Percentiles rank a stretch among this genome's conserved stretches.
Evolutionary conservation across 1,140 invertebrate genomes (phyloP).

Genomic region (Acromyrmex heyeri): DNA sequence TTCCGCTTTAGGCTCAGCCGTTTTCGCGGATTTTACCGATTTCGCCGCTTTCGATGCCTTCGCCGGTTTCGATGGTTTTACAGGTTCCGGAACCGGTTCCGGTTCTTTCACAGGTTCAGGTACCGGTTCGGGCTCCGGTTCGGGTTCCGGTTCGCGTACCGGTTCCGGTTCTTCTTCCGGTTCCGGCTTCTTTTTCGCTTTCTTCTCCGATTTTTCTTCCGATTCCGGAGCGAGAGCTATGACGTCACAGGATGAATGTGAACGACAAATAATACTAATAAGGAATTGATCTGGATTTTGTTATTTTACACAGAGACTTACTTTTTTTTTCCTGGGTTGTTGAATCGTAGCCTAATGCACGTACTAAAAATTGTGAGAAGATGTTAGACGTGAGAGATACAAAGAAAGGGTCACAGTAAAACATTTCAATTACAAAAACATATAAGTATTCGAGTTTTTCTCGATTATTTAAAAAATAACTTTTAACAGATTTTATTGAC

Average conservation of each 20-base stretch:
- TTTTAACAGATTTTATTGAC: neutral
- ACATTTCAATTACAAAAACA: neutral
- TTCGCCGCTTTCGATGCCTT: slow-evolving; percentile 36
- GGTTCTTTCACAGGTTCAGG: slow-evolving; percentile 46
- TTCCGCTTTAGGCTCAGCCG: slow-evolving; percentile 65
- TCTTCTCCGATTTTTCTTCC: slow-evolving; percentile 63
- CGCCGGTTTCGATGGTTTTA: slow-evolving; percentile 25
- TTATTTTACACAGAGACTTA: slow-evolving; percentile 34
- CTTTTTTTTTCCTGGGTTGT: slow-evolving; percentile 22
- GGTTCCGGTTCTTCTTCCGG: slow-evolving; percentile 52
- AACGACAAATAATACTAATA: neutral
- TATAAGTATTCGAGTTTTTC: too few relatives aligned
- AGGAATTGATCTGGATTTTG: neutral
- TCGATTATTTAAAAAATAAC: neutral
- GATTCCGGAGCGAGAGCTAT: slow-evolving; percentile 46
- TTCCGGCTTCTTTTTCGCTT: slow-evolving; percentile 63
- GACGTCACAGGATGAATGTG: slow-evolving; percentile 19
- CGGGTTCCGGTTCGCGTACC: slow-evolving; percentile 60
- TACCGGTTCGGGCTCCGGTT: slow-evolving; percentile 43
- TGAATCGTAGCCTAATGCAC: slow-evolving; percentile 78
- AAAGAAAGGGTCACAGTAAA: neutral
- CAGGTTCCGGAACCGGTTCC: slow-evolving; percentile 55
- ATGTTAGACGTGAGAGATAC: slow-evolving; percentile 49
- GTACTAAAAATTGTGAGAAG: slow-evolving; percentile 79
- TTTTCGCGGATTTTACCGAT: slow-evolving; percentile 46